Evolutionary conservation across 2,113 vertebrate species (phyloP).

Genomic region (Gobiocypris rarus): DNA sequence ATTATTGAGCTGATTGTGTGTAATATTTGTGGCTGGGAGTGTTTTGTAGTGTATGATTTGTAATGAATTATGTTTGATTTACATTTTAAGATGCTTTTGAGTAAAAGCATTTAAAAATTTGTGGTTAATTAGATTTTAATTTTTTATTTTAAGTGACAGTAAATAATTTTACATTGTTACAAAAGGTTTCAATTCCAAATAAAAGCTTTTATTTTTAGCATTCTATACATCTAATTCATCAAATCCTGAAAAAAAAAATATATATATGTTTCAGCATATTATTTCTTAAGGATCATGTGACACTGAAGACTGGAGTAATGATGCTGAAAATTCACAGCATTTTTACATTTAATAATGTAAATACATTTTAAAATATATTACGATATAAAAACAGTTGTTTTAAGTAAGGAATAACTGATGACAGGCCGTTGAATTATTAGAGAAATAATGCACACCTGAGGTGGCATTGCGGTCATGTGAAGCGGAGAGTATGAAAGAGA

Average conservation of each 20-base stretch:
- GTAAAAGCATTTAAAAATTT: not conserved
- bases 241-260: too few relatives aligned
- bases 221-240: not conserved
- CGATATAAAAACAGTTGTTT: too few relatives aligned
- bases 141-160: not conserved
- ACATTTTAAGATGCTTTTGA: not conserved
- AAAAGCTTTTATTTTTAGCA: not conserved
- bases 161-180: not conserved
- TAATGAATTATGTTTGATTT: not conserved
- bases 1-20: not conserved
- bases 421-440: too few relatives aligned
- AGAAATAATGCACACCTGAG: too few relatives aligned
- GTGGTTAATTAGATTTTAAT: not conserved
- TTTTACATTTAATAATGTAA: too few relatives aligned
- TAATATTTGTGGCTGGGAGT: not conserved
- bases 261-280: too few relatives aligned
- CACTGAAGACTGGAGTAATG: not conserved
- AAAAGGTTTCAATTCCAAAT: not conserved
- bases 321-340: too few relatives aligned
- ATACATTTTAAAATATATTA: too few relatives aligned
- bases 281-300: not conserved
- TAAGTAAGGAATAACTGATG: too few relatives aligned
- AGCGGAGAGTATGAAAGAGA: too few relatives aligned
- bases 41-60: not conserved
- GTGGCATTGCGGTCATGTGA: too few relatives aligned